A percentile compares a stretch with the other conserved stretches of the same genome.
These are phyloP conservation scores for Brachypterus glaber DNA, from an alignment of 2,888 invertebrate species.

Conservation along the genomic window DNA sequence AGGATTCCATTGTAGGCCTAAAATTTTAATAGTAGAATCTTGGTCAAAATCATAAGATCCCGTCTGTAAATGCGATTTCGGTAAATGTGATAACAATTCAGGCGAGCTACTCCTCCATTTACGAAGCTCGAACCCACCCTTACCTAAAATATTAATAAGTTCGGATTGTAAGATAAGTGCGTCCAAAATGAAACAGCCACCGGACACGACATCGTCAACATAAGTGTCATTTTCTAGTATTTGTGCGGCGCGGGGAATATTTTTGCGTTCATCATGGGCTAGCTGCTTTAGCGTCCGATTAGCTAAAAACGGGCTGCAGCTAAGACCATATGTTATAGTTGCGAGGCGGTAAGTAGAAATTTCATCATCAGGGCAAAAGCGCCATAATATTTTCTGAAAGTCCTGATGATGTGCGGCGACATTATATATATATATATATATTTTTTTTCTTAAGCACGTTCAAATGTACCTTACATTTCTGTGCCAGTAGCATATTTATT, in stretches of 20 bases:
- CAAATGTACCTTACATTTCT: too few relatives aligned
- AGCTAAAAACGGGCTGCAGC: neutral
- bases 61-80: too few relatives aligned
- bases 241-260: neutral
- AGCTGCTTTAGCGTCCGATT: neutral
- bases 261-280: neutral
- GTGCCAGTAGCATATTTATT: too few relatives aligned
- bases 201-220: neutral
- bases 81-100: neutral
- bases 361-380: neutral
- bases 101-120: neutral
- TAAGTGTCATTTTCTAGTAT: neutral
- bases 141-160: neutral
- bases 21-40: too few relatives aligned
- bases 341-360: neutral
- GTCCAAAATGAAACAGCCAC: neutral
- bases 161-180: neutral
- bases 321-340: neutral
- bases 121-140: neutral
- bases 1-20: too few relatives aligned
- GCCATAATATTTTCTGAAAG: neutral
- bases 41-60: too few relatives aligned
- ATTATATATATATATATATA: too few relatives aligned
- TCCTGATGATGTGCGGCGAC: neutral
- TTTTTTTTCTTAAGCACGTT: too few relatives aligned